These are phyloP conservation scores for Poeciliopsis paucimaculata DNA, from an alignment of 2,797 vertebrate genomes.

Conservation along the genomic window DNA sequence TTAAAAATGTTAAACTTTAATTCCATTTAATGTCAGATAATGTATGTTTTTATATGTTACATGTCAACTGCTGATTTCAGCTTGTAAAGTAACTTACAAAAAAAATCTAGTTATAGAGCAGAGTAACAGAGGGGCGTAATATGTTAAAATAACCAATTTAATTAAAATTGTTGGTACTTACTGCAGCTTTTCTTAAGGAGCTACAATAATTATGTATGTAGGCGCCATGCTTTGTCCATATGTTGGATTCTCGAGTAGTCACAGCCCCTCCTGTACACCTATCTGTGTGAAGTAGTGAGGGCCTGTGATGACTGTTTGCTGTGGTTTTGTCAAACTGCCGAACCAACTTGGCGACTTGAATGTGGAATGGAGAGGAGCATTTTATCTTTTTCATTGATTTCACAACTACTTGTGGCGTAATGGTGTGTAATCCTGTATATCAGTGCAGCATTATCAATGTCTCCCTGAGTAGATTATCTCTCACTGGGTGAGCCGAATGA, in stretches of 20 bases:
- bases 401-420: background rate
- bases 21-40: background rate
- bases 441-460: background rate
- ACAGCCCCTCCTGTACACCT: background rate
- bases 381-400: background rate
- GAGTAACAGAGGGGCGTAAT: background rate
- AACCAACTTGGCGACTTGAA: background rate
- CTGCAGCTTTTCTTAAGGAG: background rate
- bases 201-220: background rate
- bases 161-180: background rate
- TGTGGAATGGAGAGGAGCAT: background rate
- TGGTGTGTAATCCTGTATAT: background rate
- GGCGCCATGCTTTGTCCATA: background rate
- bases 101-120: too few relatives aligned
- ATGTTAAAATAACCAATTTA: background rate
- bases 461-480: constrained; percentile 6
- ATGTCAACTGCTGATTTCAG: background rate
- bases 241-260: background rate
- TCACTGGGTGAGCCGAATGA: constrained; percentile 18
- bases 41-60: background rate
- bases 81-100: too few relatives aligned
- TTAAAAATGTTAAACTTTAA: background rate
- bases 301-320: background rate
- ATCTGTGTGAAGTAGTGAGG: background rate
- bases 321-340: background rate